Percentiles rank a stretch among this genome's conserved stretches.
phyloP scores from a whole-genome alignment of 2,113 vertebrate species.

The Myrmophylax atrothorax region DNA sequence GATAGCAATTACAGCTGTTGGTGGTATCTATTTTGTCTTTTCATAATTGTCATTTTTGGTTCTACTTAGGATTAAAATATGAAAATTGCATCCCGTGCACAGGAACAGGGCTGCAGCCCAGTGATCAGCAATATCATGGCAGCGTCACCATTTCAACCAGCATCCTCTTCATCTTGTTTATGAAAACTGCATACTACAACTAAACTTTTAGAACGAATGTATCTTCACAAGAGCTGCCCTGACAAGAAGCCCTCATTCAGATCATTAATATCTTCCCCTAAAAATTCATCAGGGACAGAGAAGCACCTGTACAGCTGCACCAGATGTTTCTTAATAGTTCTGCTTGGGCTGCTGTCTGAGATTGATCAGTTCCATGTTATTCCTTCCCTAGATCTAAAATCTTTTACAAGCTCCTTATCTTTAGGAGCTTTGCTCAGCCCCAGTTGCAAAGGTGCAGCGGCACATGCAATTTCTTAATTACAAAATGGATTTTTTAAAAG shows the following conservation, averaged over 20 bases:
- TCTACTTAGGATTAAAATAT: conserved; percentile 83
- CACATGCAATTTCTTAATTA: background rate
- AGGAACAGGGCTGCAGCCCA: conserved; percentile 62
- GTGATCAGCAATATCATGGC: conserved; percentile 64
- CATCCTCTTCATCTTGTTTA: conserved; percentile 66
- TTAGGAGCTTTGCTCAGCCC: background rate
- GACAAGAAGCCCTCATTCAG: conserved; percentile 18
- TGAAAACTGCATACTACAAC: conserved; percentile 56
- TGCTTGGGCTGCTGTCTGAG: conserved; percentile 20
- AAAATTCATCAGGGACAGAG: conserved; percentile 33
- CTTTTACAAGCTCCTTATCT: background rate
- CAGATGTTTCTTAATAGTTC: conserved; percentile 57
- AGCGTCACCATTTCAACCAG: conserved; percentile 51
- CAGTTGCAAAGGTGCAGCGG: background rate
- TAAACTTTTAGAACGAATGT: conserved; percentile 57
- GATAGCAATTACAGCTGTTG: conserved; percentile 81
- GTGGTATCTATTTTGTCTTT: conserved; percentile 81
- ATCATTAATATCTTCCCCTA: conserved; percentile 23
- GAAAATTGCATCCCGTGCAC: conserved; percentile 74
- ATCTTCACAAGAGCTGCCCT: conserved; percentile 12
- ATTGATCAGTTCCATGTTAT: background rate
- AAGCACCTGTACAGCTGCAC: conserved; percentile 54
- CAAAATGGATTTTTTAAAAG: background rate
- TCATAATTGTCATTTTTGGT: conserved; percentile 82
- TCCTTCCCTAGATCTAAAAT: background rate